A percentile compares a stretch with the other conserved stretches of the same genome.
Conservation (phyloP, 1,140 invertebrate species). For the Solenopsis fugax region DNA sequence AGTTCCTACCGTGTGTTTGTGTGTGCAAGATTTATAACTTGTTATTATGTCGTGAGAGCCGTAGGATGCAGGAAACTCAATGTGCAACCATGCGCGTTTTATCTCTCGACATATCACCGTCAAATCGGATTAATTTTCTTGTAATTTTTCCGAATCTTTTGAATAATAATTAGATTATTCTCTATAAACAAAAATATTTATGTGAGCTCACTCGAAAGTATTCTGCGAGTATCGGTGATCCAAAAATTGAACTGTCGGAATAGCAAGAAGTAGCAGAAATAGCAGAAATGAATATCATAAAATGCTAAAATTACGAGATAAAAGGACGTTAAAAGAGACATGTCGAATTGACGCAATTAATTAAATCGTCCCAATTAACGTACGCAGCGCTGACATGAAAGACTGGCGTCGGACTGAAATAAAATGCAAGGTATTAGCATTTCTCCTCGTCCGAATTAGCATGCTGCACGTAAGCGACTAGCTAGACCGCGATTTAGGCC, state of each 20-base stretch:
- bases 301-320: conserved; percentile 5
- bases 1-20: neutral
- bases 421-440: conserved; percentile 56
- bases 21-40: conserved; percentile 19
- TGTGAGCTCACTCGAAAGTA: neutral
- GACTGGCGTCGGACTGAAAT: conserved; percentile 32
- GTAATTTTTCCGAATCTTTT: neutral
- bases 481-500: conserved; percentile 69
- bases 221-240: neutral
- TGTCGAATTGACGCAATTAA: neutral
- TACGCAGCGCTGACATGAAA: conserved; percentile 19
- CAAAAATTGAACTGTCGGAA: neutral
- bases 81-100: conserved; percentile 8
- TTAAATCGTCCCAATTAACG: conserved; percentile 37
- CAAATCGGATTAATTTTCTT: conserved; percentile 31
- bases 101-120: conserved; percentile 8
- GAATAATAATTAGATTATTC: neutral
- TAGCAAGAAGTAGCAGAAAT: neutral
- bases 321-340: neutral
- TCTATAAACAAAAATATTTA: neutral
- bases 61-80: conserved; percentile 30
- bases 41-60: conserved; percentile 23
- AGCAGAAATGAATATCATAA: neutral
- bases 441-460: conserved; percentile 69
- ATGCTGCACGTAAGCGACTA: conserved; percentile 63